Evolutionary conservation across 2,113 vertebrate species (phyloP).

Genomic region (Gambusia affinis): DNA sequence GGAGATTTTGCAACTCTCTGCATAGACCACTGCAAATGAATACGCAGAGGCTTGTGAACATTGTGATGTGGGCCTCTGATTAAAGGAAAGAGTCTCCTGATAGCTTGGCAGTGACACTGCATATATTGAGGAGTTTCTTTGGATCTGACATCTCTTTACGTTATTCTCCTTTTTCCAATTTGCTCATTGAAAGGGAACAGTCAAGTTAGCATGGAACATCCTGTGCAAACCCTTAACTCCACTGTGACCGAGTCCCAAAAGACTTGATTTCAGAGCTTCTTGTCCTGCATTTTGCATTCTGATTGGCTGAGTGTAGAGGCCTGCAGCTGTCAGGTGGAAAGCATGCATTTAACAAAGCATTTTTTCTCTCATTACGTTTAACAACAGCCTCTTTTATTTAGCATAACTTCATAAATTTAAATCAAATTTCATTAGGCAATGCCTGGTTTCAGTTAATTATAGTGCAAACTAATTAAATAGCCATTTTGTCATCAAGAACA

Average conservation of each 20-base stretch:
- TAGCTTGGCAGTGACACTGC: slow-evolving; percentile 53
- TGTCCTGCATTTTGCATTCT: slow-evolving; percentile 61
- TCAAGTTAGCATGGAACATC: slow-evolving; percentile 61
- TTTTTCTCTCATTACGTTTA: slow-evolving; percentile 52
- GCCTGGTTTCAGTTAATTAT: slow-evolving; percentile 41
- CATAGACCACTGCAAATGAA: slow-evolving; percentile 50
- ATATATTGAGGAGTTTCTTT: slow-evolving; percentile 43
- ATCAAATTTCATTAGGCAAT: slow-evolving; percentile 20
- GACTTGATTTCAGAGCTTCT: slow-evolving; percentile 50
- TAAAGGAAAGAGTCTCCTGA: slow-evolving; percentile 53
- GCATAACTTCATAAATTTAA: slow-evolving; percentile 54
- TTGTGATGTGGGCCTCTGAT: slow-evolving; percentile 59
- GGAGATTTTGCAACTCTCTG: slow-evolving; percentile 39
- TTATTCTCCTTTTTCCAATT: slow-evolving; percentile 11
- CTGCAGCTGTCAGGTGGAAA: slow-evolving; percentile 39
- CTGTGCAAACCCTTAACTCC: slow-evolving; percentile 50
- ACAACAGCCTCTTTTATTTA: slow-evolving; percentile 39
- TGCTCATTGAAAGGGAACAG: slow-evolving; percentile 43
- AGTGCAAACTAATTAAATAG: slow-evolving; percentile 49
- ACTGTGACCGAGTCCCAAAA: slow-evolving; percentile 53
- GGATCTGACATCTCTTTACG: slow-evolving; percentile 55
- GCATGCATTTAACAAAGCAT: slow-evolving; percentile 29
- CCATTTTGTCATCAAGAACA: slow-evolving; percentile 42
- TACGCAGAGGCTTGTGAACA: slow-evolving; percentile 50
- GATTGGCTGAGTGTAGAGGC: slow-evolving; percentile 57